Percentiles rank a stretch among this genome's conserved stretches.
These are phyloP conservation scores for Galerucella calmariensis DNA, from an alignment of 2,888 invertebrate genomes.

Conservation along the genomic window DNA sequence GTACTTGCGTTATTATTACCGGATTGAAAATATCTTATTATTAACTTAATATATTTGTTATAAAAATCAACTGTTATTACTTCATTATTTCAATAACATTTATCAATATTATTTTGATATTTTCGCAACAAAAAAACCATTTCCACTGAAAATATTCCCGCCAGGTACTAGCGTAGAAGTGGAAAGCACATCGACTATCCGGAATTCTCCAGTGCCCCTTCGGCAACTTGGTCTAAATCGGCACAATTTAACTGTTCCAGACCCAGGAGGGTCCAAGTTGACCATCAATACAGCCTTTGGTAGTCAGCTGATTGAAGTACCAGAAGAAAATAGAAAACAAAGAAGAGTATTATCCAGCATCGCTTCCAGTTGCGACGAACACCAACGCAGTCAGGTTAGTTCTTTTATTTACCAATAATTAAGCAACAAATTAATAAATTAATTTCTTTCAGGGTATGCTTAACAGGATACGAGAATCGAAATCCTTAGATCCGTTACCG, in stretches of 20 bases:
- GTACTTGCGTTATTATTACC: no score
- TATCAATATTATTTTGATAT: no score
- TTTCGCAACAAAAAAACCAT: constrained; percentile 31
- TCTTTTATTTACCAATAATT: no score
- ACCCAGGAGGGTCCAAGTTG: constrained; percentile 66
- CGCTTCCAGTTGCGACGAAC: constrained; percentile 73
- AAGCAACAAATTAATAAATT: not conserved
- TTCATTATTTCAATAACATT: no score
- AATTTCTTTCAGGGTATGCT: constrained; percentile 48
- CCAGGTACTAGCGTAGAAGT: constrained; percentile 67
- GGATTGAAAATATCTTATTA: not conserved
- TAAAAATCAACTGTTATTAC: no score
- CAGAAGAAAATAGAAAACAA: constrained; percentile 47
- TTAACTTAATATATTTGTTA: not conserved
- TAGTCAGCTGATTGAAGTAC: constrained; percentile 58
- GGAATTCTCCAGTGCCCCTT: constrained; percentile 67
- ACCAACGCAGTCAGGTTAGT: constrained; percentile 57
- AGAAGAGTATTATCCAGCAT: constrained; percentile 74
- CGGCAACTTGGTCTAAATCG: constrained; percentile 62
- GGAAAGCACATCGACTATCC: constrained; percentile 69
- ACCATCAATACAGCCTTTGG: constrained; percentile 66
- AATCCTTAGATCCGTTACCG: constrained; percentile 75
- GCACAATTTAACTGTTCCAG: constrained; percentile 67
- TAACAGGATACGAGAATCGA: constrained; percentile 70
- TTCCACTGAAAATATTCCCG: constrained; percentile 41